Conservation (phyloP, 2,113 vertebrate species). For the Pteruthius melanotis region DNA sequence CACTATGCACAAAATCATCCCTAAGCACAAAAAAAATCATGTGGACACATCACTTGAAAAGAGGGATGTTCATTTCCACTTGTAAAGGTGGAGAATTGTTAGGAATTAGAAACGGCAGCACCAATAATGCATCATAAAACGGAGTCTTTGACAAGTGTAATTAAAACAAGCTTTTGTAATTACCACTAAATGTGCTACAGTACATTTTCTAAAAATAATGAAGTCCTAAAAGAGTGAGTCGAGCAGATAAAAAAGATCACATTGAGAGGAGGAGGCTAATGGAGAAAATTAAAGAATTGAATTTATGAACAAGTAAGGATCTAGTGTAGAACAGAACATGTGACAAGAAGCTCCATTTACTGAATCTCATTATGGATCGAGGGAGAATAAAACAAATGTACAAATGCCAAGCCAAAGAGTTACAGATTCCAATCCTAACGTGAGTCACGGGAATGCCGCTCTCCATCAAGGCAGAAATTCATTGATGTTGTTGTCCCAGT, state of each 20-base stretch:
- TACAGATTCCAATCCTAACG: neutral
- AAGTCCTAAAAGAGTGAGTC: conserved; percentile 14
- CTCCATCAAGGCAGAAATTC: neutral
- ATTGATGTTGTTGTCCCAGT: neutral
- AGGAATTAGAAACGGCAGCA: neutral
- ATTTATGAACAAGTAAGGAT: neutral
- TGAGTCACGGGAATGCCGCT: neutral
- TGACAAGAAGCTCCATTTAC: neutral
- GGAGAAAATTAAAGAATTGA: neutral
- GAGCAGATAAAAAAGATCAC: neutral
- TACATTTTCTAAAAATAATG: conserved; percentile 27
- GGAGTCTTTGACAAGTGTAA: conserved; percentile 20
- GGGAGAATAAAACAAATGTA: neutral
- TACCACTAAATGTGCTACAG: conserved; percentile 19
- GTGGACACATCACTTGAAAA: neutral
- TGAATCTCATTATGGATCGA: neutral
- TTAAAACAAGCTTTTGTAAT: conserved; percentile 57
- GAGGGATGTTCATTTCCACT: neutral
- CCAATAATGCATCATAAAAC: neutral
- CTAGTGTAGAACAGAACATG: neutral
- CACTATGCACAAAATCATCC: neutral
- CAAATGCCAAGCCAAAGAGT: neutral
- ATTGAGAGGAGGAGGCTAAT: neutral
- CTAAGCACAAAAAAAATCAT: neutral
- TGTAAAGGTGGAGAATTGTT: neutral